Conservation (phyloP, 2,113 vertebrate genomes). For the Syngnathus scovelli region DNA sequence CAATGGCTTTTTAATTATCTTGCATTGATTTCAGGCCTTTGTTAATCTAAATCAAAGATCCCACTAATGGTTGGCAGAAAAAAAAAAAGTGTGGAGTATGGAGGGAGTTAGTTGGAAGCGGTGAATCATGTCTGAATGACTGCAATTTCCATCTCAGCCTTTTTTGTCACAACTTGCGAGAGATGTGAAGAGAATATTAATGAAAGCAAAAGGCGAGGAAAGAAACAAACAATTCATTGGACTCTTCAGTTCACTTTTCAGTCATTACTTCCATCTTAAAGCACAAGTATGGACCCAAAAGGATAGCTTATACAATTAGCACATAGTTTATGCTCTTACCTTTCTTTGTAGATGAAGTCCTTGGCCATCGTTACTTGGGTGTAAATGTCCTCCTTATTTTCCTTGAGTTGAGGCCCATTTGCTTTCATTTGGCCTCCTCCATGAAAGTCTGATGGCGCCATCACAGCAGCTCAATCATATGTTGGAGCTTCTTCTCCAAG, state of each 20-base stretch:
- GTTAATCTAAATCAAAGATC: slow-evolving; percentile 71
- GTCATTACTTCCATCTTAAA: not conserved
- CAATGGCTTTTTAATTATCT: slow-evolving; percentile 74
- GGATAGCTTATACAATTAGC: too few relatives aligned
- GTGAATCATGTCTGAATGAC: slow-evolving; percentile 39
- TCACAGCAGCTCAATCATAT: too few relatives aligned
- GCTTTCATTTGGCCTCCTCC: too few relatives aligned
- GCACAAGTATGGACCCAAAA: too few relatives aligned
- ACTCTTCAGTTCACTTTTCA: slow-evolving; percentile 19
- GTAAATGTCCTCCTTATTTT: too few relatives aligned
- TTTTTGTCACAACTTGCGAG: slow-evolving; percentile 29
- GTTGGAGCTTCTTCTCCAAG: too few relatives aligned
- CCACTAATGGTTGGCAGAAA: slow-evolving; percentile 65
- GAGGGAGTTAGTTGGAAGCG: slow-evolving; percentile 29
- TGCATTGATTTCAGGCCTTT: slow-evolving; percentile 68
- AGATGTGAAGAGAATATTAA: slow-evolving; percentile 32
- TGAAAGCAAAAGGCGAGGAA: slow-evolving; percentile 29
- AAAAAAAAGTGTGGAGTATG: slow-evolving; percentile 7
- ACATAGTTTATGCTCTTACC: too few relatives aligned
- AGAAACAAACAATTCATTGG: slow-evolving; percentile 18
- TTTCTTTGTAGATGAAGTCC: too few relatives aligned
- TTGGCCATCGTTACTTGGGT: too few relatives aligned
- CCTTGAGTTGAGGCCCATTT: too few relatives aligned
- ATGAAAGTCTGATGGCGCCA: too few relatives aligned
- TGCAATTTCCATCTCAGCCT: slow-evolving; percentile 34